phyloP scores from a whole-genome alignment of 1,140 invertebrate species.

The Scylla paramamosain region DNA sequence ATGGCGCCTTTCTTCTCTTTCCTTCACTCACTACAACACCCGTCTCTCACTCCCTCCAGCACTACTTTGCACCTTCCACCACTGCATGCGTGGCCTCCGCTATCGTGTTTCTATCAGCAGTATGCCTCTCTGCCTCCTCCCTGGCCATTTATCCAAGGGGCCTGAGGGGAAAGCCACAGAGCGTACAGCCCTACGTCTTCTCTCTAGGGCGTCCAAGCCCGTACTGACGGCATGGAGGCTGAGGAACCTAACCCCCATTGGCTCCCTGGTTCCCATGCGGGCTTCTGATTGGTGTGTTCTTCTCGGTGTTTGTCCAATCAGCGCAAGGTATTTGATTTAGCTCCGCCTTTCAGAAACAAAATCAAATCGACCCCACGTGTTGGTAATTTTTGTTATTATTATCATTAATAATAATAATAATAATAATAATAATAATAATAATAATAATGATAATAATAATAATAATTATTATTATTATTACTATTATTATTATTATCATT shows the following conservation, averaged over 20 bases:
- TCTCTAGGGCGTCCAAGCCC: not conserved
- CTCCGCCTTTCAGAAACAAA: not conserved
- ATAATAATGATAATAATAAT: no score
- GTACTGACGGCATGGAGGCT: not conserved
- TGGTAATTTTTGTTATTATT: not conserved
- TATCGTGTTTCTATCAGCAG: not conserved
- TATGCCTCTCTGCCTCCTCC: not conserved
- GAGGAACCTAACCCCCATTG: not conserved
- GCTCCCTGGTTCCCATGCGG: not conserved
- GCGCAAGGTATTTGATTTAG: not conserved
- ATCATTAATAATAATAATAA: no score
- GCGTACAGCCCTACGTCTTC: not conserved
- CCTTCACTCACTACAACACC: no score
- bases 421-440: no score
- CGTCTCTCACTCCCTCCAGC: not conserved
- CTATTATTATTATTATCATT: no score
- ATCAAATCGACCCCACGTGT: not conserved
- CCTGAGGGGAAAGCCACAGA: not conserved
- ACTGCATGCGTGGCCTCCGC: not conserved
- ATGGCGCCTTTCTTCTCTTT: not conserved
- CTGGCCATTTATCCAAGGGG: not conserved
- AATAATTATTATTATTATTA: no score
- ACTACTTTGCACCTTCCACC: not conserved
- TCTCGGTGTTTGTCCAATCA: not conserved
- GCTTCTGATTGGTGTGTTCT: no score